Evolutionary conservation across 1,140 invertebrate genomes (phyloP).

Genomic region (Drosophila melanica): DNA sequence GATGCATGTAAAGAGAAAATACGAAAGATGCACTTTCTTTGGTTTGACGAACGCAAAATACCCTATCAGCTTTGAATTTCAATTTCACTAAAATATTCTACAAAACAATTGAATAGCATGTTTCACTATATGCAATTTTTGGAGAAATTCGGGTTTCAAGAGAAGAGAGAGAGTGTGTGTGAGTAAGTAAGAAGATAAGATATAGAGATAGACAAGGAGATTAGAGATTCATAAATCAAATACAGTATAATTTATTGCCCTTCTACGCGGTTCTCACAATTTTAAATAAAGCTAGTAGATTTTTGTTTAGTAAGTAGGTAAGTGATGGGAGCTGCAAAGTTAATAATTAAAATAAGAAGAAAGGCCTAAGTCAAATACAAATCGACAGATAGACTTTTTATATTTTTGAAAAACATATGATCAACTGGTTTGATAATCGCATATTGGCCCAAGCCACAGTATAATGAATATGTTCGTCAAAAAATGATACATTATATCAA

Average conservation of each 20-base stretch:
- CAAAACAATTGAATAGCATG: no score
- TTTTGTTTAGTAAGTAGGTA: neutral
- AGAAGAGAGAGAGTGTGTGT: neutral
- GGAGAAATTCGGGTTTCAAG: neutral
- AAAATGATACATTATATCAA: neutral
- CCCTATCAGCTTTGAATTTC: neutral
- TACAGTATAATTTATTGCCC: neutral
- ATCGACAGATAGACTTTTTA: no score
- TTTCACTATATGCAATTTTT: no score
- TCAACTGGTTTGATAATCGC: no score
- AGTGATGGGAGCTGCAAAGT: no score
- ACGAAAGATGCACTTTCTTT: constrained; percentile 10
- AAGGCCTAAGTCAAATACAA: no score
- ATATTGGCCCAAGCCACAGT: no score
- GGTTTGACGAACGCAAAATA: neutral
- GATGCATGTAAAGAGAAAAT: constrained; percentile 25
- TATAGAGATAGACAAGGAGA: neutral
- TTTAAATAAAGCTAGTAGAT: neutral
- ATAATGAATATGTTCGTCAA: neutral
- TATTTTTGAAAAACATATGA: no score
- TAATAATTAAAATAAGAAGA: no score
- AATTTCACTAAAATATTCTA: no score
- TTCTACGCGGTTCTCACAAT: neutral
- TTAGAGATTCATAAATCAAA: neutral
- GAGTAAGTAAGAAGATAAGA: neutral